Conservation (phyloP, 2,113 vertebrate species). For the Artemisiospiza belli region DNA sequence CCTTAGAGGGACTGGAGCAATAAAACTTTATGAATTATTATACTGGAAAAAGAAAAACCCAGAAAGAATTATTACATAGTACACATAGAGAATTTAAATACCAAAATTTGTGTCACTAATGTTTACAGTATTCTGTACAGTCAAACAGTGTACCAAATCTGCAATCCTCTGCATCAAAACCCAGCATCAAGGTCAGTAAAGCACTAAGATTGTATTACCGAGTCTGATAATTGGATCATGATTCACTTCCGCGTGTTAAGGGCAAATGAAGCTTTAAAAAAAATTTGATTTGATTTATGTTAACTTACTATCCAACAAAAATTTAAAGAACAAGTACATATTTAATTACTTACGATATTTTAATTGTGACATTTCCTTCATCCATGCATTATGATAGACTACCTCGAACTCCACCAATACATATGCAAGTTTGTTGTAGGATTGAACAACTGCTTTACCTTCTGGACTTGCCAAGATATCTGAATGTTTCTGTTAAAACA, state of each 20-base stretch:
- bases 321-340: background rate
- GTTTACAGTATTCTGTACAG: background rate
- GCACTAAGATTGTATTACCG: background rate
- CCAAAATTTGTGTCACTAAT: background rate
- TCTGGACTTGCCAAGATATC: conserved; percentile 77
- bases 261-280: background rate
- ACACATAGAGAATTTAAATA: background rate
- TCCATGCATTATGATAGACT: conserved; percentile 79
- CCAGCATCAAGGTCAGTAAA: background rate
- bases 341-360: conserved; percentile 68
- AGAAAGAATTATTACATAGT: background rate
- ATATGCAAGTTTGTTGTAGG: conserved; percentile 80
- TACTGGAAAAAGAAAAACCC: background rate
- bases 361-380: conserved; percentile 75
- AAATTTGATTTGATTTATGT: background rate
- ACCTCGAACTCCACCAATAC: conserved; percentile 79
- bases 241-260: background rate
- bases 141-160: background rate
- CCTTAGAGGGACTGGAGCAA: background rate
- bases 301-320: background rate
- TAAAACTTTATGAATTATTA: background rate
- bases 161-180: background rate
- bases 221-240: background rate
- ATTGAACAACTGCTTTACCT: conserved; percentile 78
- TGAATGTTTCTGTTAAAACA: conserved; percentile 79